Base-by-base conservation (phyloP, 2,797 vertebrate genomes). In the Tragopan temminckii region DNA sequence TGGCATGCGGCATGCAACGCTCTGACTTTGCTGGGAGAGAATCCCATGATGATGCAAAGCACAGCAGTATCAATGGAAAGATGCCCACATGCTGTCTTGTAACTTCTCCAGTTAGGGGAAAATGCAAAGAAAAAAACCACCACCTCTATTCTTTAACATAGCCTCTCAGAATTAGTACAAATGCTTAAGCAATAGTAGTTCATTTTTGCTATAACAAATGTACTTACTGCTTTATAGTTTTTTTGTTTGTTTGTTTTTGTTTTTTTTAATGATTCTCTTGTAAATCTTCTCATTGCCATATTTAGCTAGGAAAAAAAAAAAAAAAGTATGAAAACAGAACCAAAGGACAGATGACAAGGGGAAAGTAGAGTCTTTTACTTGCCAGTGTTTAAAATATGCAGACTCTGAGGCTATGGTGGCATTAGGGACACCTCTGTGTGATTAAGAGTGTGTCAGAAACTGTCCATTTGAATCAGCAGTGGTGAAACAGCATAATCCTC, bases 401-500 rank as follows among this genome's bases (percentile, higher is more conserved):
- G 45, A 5, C 45, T 69, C 53, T 90, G 58, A 71, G 66, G 13
- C 53, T 75, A 27, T 9, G 7, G 13, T 43, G 55, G 42, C 33
- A 14, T 52, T 85, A 89, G 68, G 84, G 29, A 82, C 36, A 69
- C 64, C 31, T 14, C 42, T 38, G 35, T 5, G 18, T 46, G 23
- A 77, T 86, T 74, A 76, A 74, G 16, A 69, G 31, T 90, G 88
- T 88, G 75, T 38, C 42, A 46, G 45, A 63, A 89, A 29, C 25
- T 72, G 50, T 53, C 33, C 33, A 12, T 67, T 79, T 74, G 80
- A 88, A 53, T 64, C 38, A 27, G 45, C 42, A 43, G 21, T 42
- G 81, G 57, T 67, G 74, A 70, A 88, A 86, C 16, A 88, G 25
- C 17, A n/a, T 87, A 88, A 94, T 91, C 48, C 88, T 79, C 70